Evolutionary conservation across 2,888 invertebrate genomes (phyloP).

Genomic region (Odontomyia ornata): DNA sequence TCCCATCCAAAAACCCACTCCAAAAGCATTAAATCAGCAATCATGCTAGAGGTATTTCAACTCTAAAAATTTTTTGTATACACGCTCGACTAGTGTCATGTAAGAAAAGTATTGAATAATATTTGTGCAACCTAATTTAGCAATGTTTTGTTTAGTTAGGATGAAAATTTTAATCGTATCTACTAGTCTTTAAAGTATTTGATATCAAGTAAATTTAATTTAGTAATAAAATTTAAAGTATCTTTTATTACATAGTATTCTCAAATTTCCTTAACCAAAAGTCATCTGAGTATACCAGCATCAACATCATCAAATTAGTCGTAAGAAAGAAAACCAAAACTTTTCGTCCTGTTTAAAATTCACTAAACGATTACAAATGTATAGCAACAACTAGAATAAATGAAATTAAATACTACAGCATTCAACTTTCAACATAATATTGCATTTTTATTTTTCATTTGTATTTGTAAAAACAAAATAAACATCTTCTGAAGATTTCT

Average conservation of each 20-base stretch:
- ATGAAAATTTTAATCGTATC: no score
- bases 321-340: neutral
- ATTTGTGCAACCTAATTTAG: no score
- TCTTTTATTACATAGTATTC: no score
- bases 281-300: neutral
- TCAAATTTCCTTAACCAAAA: no score
- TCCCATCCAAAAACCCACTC: slow-evolving; percentile 79
- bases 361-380: neutral
- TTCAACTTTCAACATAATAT: neutral
- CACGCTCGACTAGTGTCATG: no score
- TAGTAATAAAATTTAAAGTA: no score
- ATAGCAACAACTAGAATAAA: neutral
- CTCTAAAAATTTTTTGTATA: no score
- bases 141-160: no score
- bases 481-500: neutral
- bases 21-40: slow-evolving; percentile 55
- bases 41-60: neutral
- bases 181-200: no score
- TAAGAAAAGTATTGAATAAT: no score
- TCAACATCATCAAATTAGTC: neutral
- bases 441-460: neutral
- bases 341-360: no score
- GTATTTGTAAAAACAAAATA: neutral
- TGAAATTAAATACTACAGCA: neutral
- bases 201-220: no score